phyloP scores from a whole-genome alignment of 2,888 invertebrate genomes.

The Oegoconia quadripuncta region DNA sequence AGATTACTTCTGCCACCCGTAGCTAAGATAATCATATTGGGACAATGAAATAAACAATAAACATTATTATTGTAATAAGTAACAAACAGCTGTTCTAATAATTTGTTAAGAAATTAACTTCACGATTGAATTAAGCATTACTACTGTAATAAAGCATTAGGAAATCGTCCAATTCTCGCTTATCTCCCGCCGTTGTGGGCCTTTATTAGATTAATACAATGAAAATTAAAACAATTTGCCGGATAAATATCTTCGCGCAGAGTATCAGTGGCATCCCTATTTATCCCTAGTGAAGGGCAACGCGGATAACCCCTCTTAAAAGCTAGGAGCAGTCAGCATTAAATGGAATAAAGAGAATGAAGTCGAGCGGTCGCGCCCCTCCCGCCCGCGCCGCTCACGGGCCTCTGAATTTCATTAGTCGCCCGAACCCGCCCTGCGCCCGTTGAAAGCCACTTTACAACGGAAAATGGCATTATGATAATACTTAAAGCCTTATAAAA shows the following conservation, averaged over 20 bases:
- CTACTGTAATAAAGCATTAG: conserved; percentile 59
- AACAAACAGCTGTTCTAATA: conserved; percentile 27
- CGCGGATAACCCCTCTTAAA: conserved; percentile 78
- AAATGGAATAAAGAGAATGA: conserved; percentile 78
- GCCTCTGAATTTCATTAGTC: conserved; percentile 77
- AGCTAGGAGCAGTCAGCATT: conserved; percentile 79
- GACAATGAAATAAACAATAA: background rate
- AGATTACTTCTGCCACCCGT: background rate
- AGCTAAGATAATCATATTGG: background rate
- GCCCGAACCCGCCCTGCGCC: conserved; percentile 55
- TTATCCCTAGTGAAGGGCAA: conserved; percentile 75
- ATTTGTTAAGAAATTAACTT: conserved; percentile 49
- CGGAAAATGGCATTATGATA: conserved; percentile 76
- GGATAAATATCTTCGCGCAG: conserved; percentile 76
- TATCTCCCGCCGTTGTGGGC: conserved; percentile 70
- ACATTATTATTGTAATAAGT: conserved; percentile 8
- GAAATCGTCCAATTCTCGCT: conserved; percentile 57
- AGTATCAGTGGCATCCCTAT: conserved; percentile 76
- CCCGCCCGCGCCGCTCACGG: conserved; percentile 34
- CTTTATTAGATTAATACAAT: conserved; percentile 77
- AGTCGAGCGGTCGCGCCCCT: conserved; percentile 67
- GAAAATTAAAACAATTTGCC: conserved; percentile 80
- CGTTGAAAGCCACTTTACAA: conserved; percentile 73
- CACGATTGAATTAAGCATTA: conserved; percentile 47
- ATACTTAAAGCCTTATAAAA: conserved; percentile 74